These are phyloP conservation scores for Nibea albiflora DNA, from an alignment of 2,113 vertebrate genomes.

Conservation along the genomic window DNA sequence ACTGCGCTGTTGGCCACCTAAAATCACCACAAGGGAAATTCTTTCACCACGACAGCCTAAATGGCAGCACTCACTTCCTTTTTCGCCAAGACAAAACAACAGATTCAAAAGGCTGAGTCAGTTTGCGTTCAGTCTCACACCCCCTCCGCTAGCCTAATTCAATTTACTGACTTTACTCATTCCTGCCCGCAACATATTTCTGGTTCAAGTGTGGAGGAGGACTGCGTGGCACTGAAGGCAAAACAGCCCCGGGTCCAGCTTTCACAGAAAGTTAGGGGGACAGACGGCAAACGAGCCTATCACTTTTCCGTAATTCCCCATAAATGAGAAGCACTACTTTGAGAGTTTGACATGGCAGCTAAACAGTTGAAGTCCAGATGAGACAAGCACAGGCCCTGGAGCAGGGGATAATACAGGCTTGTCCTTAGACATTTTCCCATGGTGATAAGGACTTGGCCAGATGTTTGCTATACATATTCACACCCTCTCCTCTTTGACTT, in stretches of 20 bases:
- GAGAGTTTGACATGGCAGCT: slow-evolving; percentile 36
- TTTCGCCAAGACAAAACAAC: slow-evolving; percentile 3
- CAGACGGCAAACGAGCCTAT: slow-evolving; percentile 27
- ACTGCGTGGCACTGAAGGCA: slow-evolving; percentile 49
- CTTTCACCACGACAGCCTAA: too few species aligned
- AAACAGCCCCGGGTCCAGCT: slow-evolving; percentile 49
- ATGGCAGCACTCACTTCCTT: slow-evolving; percentile 9
- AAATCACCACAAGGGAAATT: too few species aligned
- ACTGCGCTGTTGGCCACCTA: too few species aligned
- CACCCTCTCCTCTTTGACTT: background rate
- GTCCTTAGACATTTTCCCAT: slow-evolving; percentile 72
- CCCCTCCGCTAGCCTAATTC: slow-evolving; percentile 45
- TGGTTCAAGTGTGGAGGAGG: slow-evolving; percentile 34
- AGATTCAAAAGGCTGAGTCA: background rate
- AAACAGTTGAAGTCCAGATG: slow-evolving; percentile 41
- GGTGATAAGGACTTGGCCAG: slow-evolving; percentile 72
- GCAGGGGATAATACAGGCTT: slow-evolving; percentile 43
- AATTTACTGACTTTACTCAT: slow-evolving; percentile 63
- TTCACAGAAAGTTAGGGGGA: slow-evolving; percentile 21
- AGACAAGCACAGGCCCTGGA: slow-evolving; percentile 24
- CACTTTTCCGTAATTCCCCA: slow-evolving; percentile 45
- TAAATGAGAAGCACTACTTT: slow-evolving; percentile 49
- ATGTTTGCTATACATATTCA: slow-evolving; percentile 66
- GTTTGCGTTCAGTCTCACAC: slow-evolving; percentile 29
- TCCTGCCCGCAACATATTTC: slow-evolving; percentile 38